Evolutionary conservation across 2,888 invertebrate species (phyloP).

Genomic region (Meloe dianella): DNA sequence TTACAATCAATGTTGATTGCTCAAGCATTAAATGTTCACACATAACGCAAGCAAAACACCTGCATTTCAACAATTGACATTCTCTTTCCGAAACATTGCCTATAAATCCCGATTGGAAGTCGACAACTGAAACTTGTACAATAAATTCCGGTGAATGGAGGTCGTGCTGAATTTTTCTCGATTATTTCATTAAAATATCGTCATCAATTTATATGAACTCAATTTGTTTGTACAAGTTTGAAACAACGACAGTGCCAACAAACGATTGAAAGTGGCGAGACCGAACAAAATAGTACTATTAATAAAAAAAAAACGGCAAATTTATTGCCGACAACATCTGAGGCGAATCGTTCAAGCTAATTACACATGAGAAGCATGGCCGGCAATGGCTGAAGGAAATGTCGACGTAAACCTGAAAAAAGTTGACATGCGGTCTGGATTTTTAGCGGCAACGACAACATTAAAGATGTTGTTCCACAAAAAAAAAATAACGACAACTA

Average conservation of each 20-base stretch:
- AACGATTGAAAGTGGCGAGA: not conserved
- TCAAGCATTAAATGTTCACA: conserved; percentile 4
- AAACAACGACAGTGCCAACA: not conserved
- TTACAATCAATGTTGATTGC: conserved; percentile 5
- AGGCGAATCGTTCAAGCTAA: conserved; percentile 24
- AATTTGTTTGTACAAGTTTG: no score
- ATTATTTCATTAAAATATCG: conserved; percentile 21
- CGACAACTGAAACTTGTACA: conserved; percentile 17
- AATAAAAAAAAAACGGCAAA: no score
- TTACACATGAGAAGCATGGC: conserved; percentile 17
- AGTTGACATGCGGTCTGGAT: conserved; percentile 30
- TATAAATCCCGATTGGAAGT: conserved; percentile 26
- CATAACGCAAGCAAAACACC: not conserved
- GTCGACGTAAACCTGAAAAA: conserved; percentile 22
- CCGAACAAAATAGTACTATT: no score
- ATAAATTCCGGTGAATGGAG: conserved; percentile 28
- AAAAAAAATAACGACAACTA: conserved; percentile 18
- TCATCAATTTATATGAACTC: no score
- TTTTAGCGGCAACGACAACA: conserved; percentile 23
- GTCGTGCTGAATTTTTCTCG: conserved; percentile 30
- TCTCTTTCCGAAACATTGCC: conserved; percentile 10
- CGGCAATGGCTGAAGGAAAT: conserved; percentile 24
- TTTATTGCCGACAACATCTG: conserved; percentile 13
- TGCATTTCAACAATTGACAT: conserved; percentile 13
- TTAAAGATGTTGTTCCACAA: not conserved